These are phyloP conservation scores for Trochalopteron elliotii DNA, from an alignment of 2,113 vertebrate species.

Conservation along the genomic window DNA sequence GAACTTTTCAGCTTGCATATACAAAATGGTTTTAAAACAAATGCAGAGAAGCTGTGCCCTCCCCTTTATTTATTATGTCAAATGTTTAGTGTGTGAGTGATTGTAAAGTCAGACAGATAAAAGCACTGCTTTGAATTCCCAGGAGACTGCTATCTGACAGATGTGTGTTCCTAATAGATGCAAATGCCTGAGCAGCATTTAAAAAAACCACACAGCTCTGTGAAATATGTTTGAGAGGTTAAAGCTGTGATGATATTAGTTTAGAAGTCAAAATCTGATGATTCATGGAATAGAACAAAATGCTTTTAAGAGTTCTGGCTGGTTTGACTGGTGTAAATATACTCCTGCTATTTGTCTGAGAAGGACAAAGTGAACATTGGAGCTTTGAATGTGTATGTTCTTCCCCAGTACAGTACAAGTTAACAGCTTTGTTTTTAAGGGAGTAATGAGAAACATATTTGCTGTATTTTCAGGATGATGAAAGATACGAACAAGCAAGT, in stretches of 20 bases:
- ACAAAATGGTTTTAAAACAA: neutral
- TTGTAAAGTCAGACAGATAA: neutral
- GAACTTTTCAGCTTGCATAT: neutral
- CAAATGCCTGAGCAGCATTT: neutral
- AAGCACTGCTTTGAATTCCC: neutral
- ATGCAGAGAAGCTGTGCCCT: neutral
- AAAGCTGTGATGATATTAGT: slow-evolving; percentile 20
- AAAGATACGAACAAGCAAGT: slow-evolving; percentile 85
- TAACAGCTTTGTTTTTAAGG: slow-evolving; percentile 7
- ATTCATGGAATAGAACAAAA: slow-evolving; percentile 46
- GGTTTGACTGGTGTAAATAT: slow-evolving; percentile 32
- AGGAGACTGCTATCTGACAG: neutral
- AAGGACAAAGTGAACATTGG: slow-evolving; percentile 28
- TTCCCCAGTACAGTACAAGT: neutral
- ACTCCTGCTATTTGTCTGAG: slow-evolving; percentile 26
- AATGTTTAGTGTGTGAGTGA: neutral
- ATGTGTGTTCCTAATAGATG: slow-evolving; percentile 23
- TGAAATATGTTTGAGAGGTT: neutral
- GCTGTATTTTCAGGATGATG: slow-evolving; percentile 81
- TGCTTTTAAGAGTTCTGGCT: neutral
- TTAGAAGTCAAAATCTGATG: slow-evolving; percentile 48
- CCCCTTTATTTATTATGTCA: slow-evolving; percentile 20
- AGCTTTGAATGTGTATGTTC: neutral
- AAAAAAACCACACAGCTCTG: neutral
- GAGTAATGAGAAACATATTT: slow-evolving; percentile 13